phyloP scores from a whole-genome alignment of 1,140 invertebrate genomes.

The Drosophila santomea region DNA sequence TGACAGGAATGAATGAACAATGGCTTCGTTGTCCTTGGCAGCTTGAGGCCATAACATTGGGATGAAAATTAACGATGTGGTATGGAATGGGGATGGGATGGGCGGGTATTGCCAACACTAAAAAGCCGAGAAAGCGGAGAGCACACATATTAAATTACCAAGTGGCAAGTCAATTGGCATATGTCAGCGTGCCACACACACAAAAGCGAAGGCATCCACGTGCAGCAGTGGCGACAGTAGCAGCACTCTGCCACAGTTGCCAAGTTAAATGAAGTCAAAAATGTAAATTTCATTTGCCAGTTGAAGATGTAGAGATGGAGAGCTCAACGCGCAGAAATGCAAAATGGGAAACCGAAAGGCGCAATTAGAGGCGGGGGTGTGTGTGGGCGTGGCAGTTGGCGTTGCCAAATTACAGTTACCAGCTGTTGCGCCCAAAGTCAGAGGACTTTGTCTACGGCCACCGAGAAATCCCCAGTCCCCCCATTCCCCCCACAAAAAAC shows the following conservation, averaged over 20 bases:
- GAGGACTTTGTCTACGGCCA: slow-evolving; percentile 35
- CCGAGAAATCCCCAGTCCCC: background rate
- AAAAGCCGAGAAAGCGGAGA: background rate
- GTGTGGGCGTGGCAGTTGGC: slow-evolving; percentile 26
- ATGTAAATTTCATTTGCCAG: slow-evolving; percentile 76
- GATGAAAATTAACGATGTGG: slow-evolving; percentile 26
- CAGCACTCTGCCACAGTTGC: slow-evolving; percentile 20
- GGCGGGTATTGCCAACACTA: background rate
- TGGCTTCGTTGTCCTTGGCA: slow-evolving; percentile 31
- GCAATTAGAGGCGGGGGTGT: slow-evolving; percentile 57
- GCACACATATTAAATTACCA: slow-evolving; percentile 68
- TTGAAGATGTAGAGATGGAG: slow-evolving; percentile 2
- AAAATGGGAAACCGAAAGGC: slow-evolving; percentile 42
- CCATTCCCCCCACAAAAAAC: background rate
- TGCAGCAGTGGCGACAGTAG: too few relatives aligned
- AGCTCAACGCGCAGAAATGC: too few relatives aligned
- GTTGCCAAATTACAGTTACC: slow-evolving; percentile 63
- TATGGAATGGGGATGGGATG: too few relatives aligned
- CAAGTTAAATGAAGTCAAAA: slow-evolving; percentile 81
- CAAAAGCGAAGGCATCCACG: background rate
- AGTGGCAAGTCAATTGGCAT: slow-evolving; percentile 70
- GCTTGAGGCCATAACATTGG: slow-evolving; percentile 20
- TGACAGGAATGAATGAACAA: slow-evolving; percentile 52
- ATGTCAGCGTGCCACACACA: slow-evolving; percentile 32
- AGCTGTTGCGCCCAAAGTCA: slow-evolving; percentile 64